Conservation (phyloP, 2,888 invertebrate species). For the Blomia tropicalis region DNA sequence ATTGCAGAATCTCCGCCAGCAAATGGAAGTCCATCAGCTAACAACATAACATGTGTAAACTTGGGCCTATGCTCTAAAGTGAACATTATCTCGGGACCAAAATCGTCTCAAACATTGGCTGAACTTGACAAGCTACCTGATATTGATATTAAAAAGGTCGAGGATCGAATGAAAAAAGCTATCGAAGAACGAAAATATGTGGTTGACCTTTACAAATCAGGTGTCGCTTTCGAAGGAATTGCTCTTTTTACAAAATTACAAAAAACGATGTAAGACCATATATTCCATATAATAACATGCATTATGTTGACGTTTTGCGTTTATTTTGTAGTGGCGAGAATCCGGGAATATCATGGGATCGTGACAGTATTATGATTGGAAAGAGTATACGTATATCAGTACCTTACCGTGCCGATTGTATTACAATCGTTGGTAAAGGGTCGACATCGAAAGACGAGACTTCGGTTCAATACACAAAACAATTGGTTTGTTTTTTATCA, state of each 20-base stretch:
- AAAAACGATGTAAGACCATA: conserved; percentile 5
- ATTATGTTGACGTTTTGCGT: neutral
- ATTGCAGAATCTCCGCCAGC: neutral
- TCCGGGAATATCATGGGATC: neutral
- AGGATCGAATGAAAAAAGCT: neutral
- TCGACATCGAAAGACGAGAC: neutral
- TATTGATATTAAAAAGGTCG: conserved; percentile 11
- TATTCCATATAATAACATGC: neutral
- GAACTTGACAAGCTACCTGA: neutral
- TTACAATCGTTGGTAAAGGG: neutral
- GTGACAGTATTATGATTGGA: conserved; percentile 5
- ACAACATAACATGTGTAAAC: conserved; percentile 4
- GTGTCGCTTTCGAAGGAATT: neutral
- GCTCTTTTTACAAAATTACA: neutral
- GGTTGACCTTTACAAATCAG: conserved; percentile 2
- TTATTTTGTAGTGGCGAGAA: neutral
- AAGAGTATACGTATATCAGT: neutral
- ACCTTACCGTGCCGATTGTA: conserved; percentile 10
- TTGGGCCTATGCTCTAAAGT: neutral
- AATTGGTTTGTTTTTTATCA: neutral
- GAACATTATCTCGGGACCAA: neutral
- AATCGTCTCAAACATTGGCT: neutral
- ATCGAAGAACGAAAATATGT: neutral
- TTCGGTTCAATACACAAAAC: neutral
- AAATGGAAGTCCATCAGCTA: neutral